Conservation (phyloP, 2,888 invertebrate genomes). For the Urechis unicinctus region DNA sequence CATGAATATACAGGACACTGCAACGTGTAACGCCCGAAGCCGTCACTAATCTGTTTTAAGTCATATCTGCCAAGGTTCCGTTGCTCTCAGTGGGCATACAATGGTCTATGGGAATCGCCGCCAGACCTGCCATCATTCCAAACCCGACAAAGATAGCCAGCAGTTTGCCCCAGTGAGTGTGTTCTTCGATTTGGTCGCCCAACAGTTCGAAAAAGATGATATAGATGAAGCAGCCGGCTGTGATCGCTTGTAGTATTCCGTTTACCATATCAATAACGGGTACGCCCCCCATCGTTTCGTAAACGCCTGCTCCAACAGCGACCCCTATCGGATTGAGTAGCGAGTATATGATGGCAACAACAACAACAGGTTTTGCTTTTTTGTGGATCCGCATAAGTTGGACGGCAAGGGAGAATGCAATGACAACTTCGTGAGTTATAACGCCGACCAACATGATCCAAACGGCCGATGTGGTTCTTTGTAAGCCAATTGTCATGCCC, state of each 20-base stretch:
- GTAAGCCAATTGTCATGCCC: slow-evolving; percentile 11
- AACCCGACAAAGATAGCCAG: slow-evolving; percentile 9
- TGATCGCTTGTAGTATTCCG: slow-evolving; percentile 6
- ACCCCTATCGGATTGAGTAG: slow-evolving; percentile 6
- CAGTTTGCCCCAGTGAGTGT: slow-evolving; percentile 6
- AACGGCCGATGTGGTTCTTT: slow-evolving; percentile 1
- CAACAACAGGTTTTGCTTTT: not conserved
- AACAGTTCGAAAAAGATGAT: slow-evolving; percentile 10
- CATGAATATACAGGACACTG: no score
- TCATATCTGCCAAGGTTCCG: no score
- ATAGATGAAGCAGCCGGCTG: slow-evolving; percentile 12
- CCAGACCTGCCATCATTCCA: slow-evolving; percentile 9
- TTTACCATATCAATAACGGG: slow-evolving; percentile 2
- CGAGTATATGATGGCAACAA: slow-evolving; percentile 5
- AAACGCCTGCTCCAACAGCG: slow-evolving; percentile 7
- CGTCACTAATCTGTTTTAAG: no score
- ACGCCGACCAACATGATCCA: slow-evolving; percentile 11
- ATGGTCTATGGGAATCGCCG: slow-evolving; percentile 1
- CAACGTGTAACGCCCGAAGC: no score
- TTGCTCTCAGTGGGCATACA: no score
- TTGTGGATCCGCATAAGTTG: slow-evolving; percentile 6
- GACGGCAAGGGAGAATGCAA: slow-evolving; percentile 11
- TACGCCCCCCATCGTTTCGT: not conserved
- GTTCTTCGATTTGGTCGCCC: slow-evolving; percentile 4
- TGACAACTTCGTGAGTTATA: slow-evolving; percentile 11